Evolutionary conservation across 2,888 invertebrate genomes (phyloP).

Genomic region (Drosophila falleni): DNA sequence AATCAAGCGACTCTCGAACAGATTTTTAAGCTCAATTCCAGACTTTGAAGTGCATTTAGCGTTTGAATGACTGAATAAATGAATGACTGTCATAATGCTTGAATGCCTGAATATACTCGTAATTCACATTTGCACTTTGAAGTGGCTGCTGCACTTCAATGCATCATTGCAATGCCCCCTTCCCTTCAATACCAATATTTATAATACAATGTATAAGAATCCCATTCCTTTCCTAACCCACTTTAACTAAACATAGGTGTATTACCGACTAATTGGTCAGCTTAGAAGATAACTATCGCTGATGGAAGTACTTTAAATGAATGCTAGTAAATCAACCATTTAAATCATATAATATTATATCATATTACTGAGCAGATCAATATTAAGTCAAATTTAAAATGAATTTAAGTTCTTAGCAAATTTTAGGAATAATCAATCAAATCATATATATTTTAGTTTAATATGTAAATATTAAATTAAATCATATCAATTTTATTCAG

Average conservation of each 20-base stretch:
- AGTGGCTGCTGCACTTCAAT: constrained; percentile 72
- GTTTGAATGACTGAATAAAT: constrained; percentile 10
- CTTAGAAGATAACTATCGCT: background rate
- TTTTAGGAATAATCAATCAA: background rate
- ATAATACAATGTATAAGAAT: background rate
- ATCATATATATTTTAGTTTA: background rate
- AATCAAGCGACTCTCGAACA: constrained; percentile 66
- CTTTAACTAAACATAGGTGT: background rate
- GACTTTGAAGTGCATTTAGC: constrained; percentile 56
- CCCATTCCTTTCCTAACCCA: background rate
- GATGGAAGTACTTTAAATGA: background rate
- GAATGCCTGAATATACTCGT: constrained; percentile 50
- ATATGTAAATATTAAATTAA: background rate
- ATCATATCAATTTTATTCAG: background rate
- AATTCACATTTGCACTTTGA: constrained; percentile 75
- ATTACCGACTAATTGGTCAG: constrained; percentile 21
- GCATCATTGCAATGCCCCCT: constrained; percentile 13
- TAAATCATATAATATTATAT: background rate
- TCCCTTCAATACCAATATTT: background rate
- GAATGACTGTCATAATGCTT: constrained; percentile 39
- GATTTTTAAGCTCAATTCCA: constrained; percentile 27
- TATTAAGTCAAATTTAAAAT: background rate
- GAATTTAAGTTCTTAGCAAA: background rate
- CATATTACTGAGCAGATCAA: no score
- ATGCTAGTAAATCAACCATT: background rate